Evolutionary conservation across 2,113 vertebrate species (phyloP), one percentile per base, ranked within the genome.

Genomic region (Rhadina sibilatrix): DNA sequence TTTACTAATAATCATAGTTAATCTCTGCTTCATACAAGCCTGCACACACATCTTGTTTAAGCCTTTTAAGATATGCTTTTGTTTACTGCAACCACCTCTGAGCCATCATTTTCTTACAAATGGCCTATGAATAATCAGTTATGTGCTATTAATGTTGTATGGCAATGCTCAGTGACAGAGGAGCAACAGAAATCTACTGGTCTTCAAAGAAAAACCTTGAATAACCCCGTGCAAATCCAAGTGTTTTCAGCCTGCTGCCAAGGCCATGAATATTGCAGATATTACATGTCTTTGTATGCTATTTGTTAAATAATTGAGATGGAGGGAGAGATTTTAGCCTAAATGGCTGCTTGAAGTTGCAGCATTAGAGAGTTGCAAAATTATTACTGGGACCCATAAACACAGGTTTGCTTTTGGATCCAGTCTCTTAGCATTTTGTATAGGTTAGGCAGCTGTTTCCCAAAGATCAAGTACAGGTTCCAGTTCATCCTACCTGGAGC

Each of bases 301-400:
- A 88, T 90, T 92, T 78, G 63, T 84, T 95, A 90, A 96, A 94
- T 94, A 92, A 94, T 96, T 95, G 31, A 96, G 59, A 31, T 59
- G 33, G 21, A 74, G 69, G 22, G 59, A 92, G 64, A 33, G 59
- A 63, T 74, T 88, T 94, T 63, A 92, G 79, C 35, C 63, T 59
- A 80, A 95, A 88, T 70, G 79, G 37, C 66, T 90, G 49, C 63
- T 80, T 70, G 59, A 54, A 65, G 63, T 33, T 83, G 54, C 63
- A 80, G 71, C 50, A 5, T 59, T 66, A 70, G 63, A 30, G 42
- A 38, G 35, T 40, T 83, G 75, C 44, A 76, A 83, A 83, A 65
- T 74, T 70, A 16, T 65, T 80, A 46, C 76, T 78, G 86, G 63
- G 80, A 46, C 19, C 35, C 76, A 47, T 21, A 79, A 90, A 77